These are phyloP conservation scores for Drosophila orosa DNA, from an alignment of 1,140 invertebrate genomes.

Conservation along the genomic window DNA sequence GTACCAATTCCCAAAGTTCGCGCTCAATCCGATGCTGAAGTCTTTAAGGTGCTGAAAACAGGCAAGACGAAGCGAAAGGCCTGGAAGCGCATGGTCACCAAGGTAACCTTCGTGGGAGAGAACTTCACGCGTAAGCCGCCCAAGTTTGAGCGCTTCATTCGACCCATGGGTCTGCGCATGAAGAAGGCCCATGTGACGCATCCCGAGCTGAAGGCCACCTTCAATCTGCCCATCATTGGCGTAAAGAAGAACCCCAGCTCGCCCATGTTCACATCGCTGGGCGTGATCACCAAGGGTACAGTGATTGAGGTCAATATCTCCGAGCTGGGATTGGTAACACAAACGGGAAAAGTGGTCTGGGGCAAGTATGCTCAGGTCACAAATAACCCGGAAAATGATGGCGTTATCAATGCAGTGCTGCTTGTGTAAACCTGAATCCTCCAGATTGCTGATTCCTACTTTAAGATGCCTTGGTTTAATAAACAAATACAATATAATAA, in stretches of 20 bases:
- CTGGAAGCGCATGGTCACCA: slow-evolving; percentile 99
- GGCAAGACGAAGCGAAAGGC: slow-evolving; percentile 98
- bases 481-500: slow-evolving; percentile 32
- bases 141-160: slow-evolving; percentile 99
- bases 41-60: slow-evolving; percentile 97
- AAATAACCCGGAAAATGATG: slow-evolving; percentile 99
- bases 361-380: slow-evolving; percentile 99
- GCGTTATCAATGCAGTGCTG: slow-evolving; percentile 99
- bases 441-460: slow-evolving; percentile 23
- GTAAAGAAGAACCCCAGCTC: slow-evolving; percentile 99
- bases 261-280: slow-evolving; percentile 97
- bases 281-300: slow-evolving; percentile 99
- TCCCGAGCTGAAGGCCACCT: slow-evolving; percentile 99
- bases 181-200: slow-evolving; percentile 99
- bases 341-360: slow-evolving; percentile 99
- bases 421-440: slow-evolving; percentile 90
- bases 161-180: slow-evolving; percentile 98
- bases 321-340: slow-evolving; percentile 99
- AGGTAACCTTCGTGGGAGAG: slow-evolving; percentile 99
- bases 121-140: slow-evolving; percentile 99
- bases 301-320: slow-evolving; percentile 99
- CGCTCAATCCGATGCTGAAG: slow-evolving; percentile 98
- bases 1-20: slow-evolving; percentile 99
- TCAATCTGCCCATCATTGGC: slow-evolving; percentile 98
- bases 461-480: slow-evolving; percentile 35